Evolutionary conservation across 2,797 vertebrate genomes (phyloP).

Genomic region (Lophotriccus pileatus): DNA sequence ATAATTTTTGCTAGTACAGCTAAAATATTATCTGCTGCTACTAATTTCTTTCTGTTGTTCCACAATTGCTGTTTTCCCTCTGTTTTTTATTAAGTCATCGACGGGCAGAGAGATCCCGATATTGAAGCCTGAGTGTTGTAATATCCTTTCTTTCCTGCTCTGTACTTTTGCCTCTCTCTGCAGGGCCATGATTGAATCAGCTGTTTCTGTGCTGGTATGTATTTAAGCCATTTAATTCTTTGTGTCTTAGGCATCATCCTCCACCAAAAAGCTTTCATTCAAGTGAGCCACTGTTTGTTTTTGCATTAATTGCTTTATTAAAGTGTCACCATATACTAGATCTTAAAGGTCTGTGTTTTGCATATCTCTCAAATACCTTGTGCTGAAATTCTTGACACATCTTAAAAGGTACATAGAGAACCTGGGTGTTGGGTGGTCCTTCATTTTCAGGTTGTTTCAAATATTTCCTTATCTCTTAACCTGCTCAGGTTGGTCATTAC

Average conservation of each 20-base stretch:
- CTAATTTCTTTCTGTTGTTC: slow-evolving; percentile 49
- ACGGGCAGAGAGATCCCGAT: not conserved
- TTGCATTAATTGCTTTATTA: not conserved
- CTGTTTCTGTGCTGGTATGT: not conserved
- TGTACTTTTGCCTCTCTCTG: not conserved
- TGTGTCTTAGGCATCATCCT: not conserved
- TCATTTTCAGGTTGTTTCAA: not conserved
- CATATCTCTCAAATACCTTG: not conserved
- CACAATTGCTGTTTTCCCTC: not conserved
- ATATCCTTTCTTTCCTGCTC: not conserved
- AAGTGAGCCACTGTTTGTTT: not conserved
- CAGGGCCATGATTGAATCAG: not conserved
- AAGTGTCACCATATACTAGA: not conserved
- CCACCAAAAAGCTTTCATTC: not conserved
- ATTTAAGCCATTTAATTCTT: not conserved
- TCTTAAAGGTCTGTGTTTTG: not conserved
- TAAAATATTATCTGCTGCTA: slow-evolving; percentile 50
- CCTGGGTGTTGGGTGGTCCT: not conserved
- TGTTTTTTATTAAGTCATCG: not conserved
- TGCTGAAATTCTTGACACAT: not conserved
- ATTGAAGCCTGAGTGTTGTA: not conserved
- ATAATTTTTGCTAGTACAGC: slow-evolving; percentile 33
- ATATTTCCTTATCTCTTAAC: not conserved
- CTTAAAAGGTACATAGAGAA: not conserved
- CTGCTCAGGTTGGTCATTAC: not conserved